phyloP scores from a whole-genome alignment of 1,140 invertebrate species.

The Hycleus cichorii region DNA sequence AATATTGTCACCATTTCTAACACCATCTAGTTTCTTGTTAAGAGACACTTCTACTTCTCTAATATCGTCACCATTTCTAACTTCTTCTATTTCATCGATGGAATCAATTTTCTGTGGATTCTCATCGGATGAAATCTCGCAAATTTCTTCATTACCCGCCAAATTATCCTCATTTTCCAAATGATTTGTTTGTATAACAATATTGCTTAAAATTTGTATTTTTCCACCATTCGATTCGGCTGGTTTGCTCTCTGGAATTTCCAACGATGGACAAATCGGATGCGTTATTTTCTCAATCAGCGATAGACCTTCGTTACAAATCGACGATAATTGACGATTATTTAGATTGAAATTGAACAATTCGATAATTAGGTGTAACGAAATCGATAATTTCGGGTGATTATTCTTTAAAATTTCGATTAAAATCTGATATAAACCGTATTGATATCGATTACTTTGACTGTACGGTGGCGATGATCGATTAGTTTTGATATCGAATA shows the following conservation, averaged over 20 bases:
- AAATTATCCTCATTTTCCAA: background rate
- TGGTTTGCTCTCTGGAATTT: background rate
- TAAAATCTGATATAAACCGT: slow-evolving; percentile 21
- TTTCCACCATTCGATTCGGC: background rate
- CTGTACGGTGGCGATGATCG: slow-evolving; percentile 15
- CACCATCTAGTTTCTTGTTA: background rate
- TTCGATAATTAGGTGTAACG: slow-evolving; percentile 14
- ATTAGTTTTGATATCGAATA: slow-evolving; percentile 9
- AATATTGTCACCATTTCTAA: background rate
- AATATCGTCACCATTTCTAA: background rate
- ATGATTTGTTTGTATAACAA: background rate
- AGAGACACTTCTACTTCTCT: background rate
- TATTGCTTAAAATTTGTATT: slow-evolving; percentile 7
- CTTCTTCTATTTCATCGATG: background rate
- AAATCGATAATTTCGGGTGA: slow-evolving; percentile 2
- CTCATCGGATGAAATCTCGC: background rate
- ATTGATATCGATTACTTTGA: slow-evolving; percentile 13
- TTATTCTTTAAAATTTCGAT: slow-evolving; percentile 21
- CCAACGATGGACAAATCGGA: slow-evolving; percentile 1
- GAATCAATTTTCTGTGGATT: background rate
- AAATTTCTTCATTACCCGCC: background rate
- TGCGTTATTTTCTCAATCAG: slow-evolving; percentile 4
- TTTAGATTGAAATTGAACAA: slow-evolving; percentile 15
- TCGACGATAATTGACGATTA: background rate
- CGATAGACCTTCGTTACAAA: background rate